These are phyloP conservation scores for Pomatorhinus ruficollis DNA, from an alignment of 2,113 vertebrate genomes.

Conservation along the genomic window DNA sequence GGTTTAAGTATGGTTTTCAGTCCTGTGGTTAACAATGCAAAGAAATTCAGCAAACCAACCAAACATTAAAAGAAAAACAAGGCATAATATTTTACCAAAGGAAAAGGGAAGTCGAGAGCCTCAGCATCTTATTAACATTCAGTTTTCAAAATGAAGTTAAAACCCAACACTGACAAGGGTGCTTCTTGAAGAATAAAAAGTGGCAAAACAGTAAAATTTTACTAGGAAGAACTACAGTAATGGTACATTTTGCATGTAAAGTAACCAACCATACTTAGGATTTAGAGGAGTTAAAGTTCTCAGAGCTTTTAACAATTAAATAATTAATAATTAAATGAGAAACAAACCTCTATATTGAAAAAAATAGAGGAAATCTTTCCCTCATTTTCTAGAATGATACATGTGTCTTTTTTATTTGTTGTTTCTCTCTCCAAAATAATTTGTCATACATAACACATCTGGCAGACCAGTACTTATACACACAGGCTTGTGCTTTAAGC, in stretches of 20 bases:
- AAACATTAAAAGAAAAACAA: not conserved
- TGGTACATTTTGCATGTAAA: not conserved
- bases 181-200: not conserved
- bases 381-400: not conserved
- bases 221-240: not conserved
- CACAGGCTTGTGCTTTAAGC: not conserved
- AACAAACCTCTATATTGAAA: not conserved
- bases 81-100: not conserved
- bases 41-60: not conserved
- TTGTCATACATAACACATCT: not conserved
- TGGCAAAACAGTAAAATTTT: not conserved
- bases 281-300: not conserved
- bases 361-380: not conserved
- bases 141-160: slow-evolving; percentile 6
- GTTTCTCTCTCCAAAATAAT: not conserved
- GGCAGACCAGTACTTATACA: slow-evolving; percentile 16
- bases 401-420: not conserved
- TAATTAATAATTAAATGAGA: not conserved
- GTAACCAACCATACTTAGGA: not conserved
- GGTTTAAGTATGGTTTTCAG: not conserved
- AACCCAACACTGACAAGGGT: not conserved
- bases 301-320: not conserved
- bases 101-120: not conserved
- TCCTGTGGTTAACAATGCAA: not conserved
- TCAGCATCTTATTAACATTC: not conserved